Conservation (phyloP, 2,888 invertebrate species). For the Phrixothrix hirtus region DNA sequence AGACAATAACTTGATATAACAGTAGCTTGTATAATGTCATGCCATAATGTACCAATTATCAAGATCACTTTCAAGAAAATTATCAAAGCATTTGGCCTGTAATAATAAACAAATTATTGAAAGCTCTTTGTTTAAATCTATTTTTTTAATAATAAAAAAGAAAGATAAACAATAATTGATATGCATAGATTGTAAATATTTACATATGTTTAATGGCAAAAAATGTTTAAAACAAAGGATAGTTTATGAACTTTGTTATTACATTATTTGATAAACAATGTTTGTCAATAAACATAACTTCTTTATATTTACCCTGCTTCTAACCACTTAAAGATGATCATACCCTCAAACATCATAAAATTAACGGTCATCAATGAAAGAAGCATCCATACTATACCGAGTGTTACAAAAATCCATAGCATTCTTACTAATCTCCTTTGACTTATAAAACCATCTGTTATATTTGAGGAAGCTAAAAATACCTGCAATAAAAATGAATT, state of each 20-base stretch:
- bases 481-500: slow-evolving; percentile 60
- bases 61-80: slow-evolving; percentile 63
- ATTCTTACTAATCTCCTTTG: slow-evolving; percentile 71
- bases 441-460: slow-evolving; percentile 66
- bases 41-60: slow-evolving; percentile 71
- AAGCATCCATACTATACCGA: slow-evolving; percentile 73
- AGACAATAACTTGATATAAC: slow-evolving; percentile 81
- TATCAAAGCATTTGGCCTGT: slow-evolving; percentile 60
- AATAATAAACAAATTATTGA: too few relatives aligned
- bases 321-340: slow-evolving; percentile 68
- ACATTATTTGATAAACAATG: too few relatives aligned
- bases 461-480: slow-evolving; percentile 72
- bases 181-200: too few relatives aligned
- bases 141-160: too few relatives aligned
- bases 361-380: slow-evolving; percentile 68
- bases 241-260: too few relatives aligned
- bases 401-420: slow-evolving; percentile 72
- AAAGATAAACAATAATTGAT: too few relatives aligned
- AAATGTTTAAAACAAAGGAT: not conserved
- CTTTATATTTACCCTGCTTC: slow-evolving; percentile 58
- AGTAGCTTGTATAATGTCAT: slow-evolving; percentile 82
- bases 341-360: slow-evolving; percentile 66
- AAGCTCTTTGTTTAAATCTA: too few relatives aligned
- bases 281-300: not conserved
- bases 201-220: too few relatives aligned